phyloP scores from a whole-genome alignment of 2,797 vertebrate genomes.

The Garrulus glandarius region DNA sequence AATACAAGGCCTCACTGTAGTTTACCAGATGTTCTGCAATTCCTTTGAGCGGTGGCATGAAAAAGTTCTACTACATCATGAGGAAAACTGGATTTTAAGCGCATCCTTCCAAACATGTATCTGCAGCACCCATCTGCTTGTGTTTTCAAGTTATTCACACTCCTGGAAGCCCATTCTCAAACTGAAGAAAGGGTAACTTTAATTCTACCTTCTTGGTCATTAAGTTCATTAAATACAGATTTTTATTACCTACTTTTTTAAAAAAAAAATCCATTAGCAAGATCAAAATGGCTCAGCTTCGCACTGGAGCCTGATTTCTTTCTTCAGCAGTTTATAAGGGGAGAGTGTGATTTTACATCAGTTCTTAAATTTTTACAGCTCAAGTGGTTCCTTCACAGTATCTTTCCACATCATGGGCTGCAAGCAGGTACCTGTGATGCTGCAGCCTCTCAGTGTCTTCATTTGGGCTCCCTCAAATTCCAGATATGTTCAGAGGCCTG shows the following conservation, averaged over 20 bases:
- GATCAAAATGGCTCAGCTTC: not conserved
- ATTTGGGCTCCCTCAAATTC: not conserved
- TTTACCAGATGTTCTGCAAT: not conserved
- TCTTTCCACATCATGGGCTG: rapidly evolving
- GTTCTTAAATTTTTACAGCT: not conserved
- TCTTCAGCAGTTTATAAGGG: not conserved
- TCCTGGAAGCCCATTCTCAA: not conserved
- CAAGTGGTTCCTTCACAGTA: rapidly evolving
- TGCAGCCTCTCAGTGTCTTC: not conserved
- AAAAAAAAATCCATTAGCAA: not conserved
- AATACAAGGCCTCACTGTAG: rapidly evolving
- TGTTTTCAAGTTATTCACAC: not conserved
- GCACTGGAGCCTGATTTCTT: not conserved
- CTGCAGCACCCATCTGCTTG: not conserved
- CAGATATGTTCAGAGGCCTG: rapidly evolving
- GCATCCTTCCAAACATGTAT: rapidly evolving
- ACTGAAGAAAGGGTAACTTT: not conserved
- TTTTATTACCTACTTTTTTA: not conserved
- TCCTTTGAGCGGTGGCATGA: not conserved
- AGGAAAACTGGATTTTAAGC: not conserved
- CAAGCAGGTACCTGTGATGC: not conserved
- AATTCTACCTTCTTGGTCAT: not conserved
- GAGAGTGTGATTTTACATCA: not conserved
- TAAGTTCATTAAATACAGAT: not conserved
- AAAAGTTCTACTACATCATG: not conserved